Base-by-base conservation (phyloP, 2,888 invertebrate species). In the Trypoxylon attenuatum region DNA sequence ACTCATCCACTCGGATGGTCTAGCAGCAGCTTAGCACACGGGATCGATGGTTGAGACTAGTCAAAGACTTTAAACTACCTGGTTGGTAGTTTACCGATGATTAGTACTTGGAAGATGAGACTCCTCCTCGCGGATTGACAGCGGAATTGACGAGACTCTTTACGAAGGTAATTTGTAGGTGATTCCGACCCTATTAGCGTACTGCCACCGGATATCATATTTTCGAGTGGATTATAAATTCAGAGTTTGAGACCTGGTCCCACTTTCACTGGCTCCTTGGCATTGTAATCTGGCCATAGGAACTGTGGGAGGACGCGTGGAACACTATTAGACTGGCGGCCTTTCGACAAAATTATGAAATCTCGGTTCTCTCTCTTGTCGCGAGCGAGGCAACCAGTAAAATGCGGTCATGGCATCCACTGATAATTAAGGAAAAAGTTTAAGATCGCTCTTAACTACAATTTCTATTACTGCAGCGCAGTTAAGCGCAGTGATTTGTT, bases 371-470 rank as follows among this genome's bases (percentile, higher is more conserved):
- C 10, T 25, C 5, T 3, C 33, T 33, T 33, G 13, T 33, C n/a
- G 10, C 33, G n/a, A 33, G n/a, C 8, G 1, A 8, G 33, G 33
- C 33, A 13, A 33, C 33, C 13, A 33, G n/a, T 13, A 13, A n/a
- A 33, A 13, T 33, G 33, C n/a, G 13, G n/a, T 33, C 13, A 13
- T 10, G 33, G 13, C 10, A 33, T 33, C 22, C 15, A 42, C 16
- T 5, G 29, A 3, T 21, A 13, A 42, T 5, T 25, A 5, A 42
- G 15, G 18, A 46, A 49, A 57, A 57, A 33, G 33, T 64, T 25
- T 57, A 64, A 38, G 18, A n/a, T 16, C 8, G 27, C 69, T 57
- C 62, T 69, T 66, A 67, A 55, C 50, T 23, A 61, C 52, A 51
- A 66, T 66, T 61, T 50, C 61, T 45, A 58, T 58, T 50, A 46